Evolutionary conservation across 2,797 vertebrate species (phyloP).

Genomic region (Sebastolobus alascanus): DNA sequence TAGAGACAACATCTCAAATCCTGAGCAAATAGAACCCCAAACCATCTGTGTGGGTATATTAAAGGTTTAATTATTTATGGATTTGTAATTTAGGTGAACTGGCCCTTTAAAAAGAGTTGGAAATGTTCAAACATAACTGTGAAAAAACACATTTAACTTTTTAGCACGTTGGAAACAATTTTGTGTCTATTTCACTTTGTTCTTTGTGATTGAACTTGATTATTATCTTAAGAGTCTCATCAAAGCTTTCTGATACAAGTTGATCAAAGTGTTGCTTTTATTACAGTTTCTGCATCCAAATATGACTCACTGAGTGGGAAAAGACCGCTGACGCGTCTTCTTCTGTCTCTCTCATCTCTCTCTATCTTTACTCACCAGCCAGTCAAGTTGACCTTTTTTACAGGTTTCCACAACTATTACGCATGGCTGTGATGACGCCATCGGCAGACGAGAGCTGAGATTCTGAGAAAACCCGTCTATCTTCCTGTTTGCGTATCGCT

Average conservation of each 20-base stretch:
- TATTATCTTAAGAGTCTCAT: not conserved
- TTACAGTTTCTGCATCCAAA: not conserved
- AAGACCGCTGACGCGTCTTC: not conserved
- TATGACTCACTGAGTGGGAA: conserved; percentile 26
- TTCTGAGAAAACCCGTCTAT: fast-evolving
- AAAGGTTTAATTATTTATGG: no score
- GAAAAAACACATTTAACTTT: no score
- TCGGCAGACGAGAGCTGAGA: conserved; percentile 18
- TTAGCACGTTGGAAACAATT: no score
- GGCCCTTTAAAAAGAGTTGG: no score
- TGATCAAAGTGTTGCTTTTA: not conserved
- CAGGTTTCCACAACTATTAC: not conserved
- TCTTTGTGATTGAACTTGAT: no score
- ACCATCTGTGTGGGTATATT: no score
- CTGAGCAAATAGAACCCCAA: no score
- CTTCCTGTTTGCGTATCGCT: not conserved
- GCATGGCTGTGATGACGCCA: conserved; percentile 38
- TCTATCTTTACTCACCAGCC: not conserved
- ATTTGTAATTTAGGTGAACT: no score
- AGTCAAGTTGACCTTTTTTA: not conserved
- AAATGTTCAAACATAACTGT: no score
- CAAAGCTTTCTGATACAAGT: not conserved
- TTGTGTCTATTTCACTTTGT: no score
- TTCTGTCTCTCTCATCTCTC: not conserved
- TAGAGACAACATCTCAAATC: no score